Percentiles rank a stretch among this genome's conserved stretches.
Conservation (phyloP, 2,888 invertebrate species). For the Ophonus ardosiacus region DNA sequence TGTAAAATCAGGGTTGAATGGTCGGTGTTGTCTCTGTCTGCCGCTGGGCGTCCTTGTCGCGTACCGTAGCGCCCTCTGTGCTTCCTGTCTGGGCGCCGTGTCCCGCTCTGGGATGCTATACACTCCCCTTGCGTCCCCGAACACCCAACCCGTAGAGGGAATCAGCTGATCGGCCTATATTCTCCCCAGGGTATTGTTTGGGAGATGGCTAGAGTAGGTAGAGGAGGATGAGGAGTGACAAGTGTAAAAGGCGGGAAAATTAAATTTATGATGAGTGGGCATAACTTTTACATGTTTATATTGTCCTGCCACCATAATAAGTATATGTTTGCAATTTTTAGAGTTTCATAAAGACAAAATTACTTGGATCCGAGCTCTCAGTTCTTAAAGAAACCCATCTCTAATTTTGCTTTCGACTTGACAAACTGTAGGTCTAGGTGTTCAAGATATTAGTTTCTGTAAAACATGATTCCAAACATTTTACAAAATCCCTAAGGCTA, state of each 20-base stretch:
- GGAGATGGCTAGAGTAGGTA: not conserved
- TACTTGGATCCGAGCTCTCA: too few species aligned
- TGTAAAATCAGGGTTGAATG: constrained; percentile 79
- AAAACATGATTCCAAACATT: too few species aligned
- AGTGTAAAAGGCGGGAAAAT: not conserved
- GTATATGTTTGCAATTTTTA: too few species aligned
- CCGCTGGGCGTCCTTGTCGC: constrained; percentile 64
- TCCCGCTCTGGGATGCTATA: constrained; percentile 55
- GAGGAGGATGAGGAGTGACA: not conserved
- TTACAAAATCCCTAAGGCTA: too few species aligned
- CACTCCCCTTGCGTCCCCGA: not conserved
- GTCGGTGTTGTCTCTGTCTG: constrained; percentile 63
- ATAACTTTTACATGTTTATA: not conserved
- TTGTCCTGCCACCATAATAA: too few species aligned
- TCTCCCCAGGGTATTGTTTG: constrained; percentile 60
- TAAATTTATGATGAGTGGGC: too few species aligned
- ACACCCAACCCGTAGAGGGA: not conserved
- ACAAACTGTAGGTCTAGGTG: too few species aligned
- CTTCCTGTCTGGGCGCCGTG: constrained; percentile 60
- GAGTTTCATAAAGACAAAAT: too few species aligned
- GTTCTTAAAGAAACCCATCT: too few species aligned
- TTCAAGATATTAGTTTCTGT: too few species aligned
- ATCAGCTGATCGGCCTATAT: constrained; percentile 64
- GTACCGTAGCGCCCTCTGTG: constrained; percentile 66
- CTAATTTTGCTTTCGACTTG: too few species aligned